A percentile compares a stretch with the other conserved stretches of the same genome.
phyloP scores from a whole-genome alignment of 2,888 invertebrate species.

The Bugula neritina region DNA sequence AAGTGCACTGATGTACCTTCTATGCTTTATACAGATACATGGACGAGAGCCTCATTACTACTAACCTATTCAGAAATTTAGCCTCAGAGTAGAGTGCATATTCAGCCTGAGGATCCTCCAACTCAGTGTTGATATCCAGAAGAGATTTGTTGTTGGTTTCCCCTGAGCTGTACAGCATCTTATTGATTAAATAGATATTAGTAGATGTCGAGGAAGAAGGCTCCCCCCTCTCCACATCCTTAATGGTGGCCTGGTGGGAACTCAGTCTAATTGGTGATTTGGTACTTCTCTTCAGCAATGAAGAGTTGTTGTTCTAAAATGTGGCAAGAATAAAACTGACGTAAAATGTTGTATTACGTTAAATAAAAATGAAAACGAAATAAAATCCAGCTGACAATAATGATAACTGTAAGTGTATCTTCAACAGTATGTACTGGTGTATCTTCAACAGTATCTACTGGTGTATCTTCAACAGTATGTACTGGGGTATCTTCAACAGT shows the following conservation, averaged over 20 bases:
- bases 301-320: neutral
- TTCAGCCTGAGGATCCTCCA: constrained; percentile 34
- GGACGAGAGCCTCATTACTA: too few relatives aligned
- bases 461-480: too few relatives aligned
- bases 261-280: neutral
- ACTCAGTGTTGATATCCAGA: neutral
- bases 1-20: too few relatives aligned
- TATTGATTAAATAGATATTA: neutral
- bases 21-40: too few relatives aligned
- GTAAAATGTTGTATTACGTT: too few relatives aligned
- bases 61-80: constrained; percentile 33
- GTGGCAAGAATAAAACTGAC: too few relatives aligned
- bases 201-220: neutral
- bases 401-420: too few relatives aligned
- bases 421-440: too few relatives aligned
- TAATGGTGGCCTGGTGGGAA: neutral
- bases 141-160: neutral
- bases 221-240: neutral
- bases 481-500: too few relatives aligned
- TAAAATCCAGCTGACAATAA: too few relatives aligned
- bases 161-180: constrained; percentile 16
- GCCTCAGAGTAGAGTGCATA: constrained; percentile 40
- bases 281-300: neutral
- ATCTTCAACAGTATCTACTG: too few relatives aligned
- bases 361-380: too few relatives aligned